These are phyloP conservation scores for Porites lobata DNA, from an alignment of 92 coral and sea anemone species.

Conservation along the genomic window DNA sequence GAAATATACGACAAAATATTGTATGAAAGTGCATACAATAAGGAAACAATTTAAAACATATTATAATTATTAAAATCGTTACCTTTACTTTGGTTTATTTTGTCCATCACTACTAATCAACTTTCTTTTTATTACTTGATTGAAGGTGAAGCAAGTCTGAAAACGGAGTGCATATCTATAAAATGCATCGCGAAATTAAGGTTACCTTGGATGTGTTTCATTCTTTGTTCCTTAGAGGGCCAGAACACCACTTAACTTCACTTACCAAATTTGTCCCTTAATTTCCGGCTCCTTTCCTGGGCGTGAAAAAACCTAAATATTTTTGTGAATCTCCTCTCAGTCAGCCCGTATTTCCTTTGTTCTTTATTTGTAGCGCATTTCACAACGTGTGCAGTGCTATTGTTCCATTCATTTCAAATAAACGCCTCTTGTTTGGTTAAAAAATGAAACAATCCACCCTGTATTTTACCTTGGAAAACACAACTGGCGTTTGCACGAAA, in stretches of 20 bases:
- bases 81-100: slow-evolving; percentile 8
- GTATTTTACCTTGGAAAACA: slow-evolving; percentile 41
- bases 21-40: not conserved
- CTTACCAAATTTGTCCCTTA: not conserved
- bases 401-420: slow-evolving; percentile 24
- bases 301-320: not conserved
- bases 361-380: slow-evolving; percentile 44
- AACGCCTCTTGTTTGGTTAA: slow-evolving; percentile 32
- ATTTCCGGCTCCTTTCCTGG: not conserved
- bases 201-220: slow-evolving; percentile 21
- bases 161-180: not conserved
- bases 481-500: slow-evolving; percentile 14
- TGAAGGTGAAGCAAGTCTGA: not conserved
- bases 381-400: slow-evolving; percentile 21
- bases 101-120: slow-evolving; percentile 30
- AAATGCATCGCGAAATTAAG: not conserved
- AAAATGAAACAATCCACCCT: slow-evolving; percentile 37
- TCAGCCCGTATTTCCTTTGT: slow-evolving; percentile 34
- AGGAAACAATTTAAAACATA: not conserved
- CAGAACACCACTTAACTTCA: too few species aligned
- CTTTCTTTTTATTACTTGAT: slow-evolving; percentile 37
- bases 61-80: not conserved
- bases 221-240: not conserved
- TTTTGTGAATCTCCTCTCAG: not conserved
- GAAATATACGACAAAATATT: too few species aligned